A percentile compares a stretch with the other conserved stretches of the same genome.
Evolutionary conservation across 2,797 vertebrate genomes (phyloP).

Genomic region (Anisognathus igniventris): DNA sequence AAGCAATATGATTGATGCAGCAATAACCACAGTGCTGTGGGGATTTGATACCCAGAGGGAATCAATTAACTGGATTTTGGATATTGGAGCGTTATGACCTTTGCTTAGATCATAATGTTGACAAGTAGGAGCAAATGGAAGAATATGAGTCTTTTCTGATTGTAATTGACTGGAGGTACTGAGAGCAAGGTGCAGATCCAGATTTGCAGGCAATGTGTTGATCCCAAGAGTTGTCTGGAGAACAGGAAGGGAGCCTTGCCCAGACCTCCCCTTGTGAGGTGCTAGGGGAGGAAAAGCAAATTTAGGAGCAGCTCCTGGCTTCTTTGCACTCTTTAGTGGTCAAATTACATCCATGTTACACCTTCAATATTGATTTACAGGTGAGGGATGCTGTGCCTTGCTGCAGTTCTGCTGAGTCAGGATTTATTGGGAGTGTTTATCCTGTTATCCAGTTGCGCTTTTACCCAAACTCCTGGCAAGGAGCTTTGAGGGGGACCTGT

Average conservation of each 20-base stretch:
- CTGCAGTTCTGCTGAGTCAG: neutral
- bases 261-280: neutral
- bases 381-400: neutral
- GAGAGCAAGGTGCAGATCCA: slow-evolving; percentile 6
- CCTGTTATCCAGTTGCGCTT: neutral
- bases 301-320: neutral
- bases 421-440: slow-evolving; percentile 4
- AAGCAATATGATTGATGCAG: slow-evolving; percentile 61
- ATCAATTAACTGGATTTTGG: slow-evolving; percentile 61
- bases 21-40: slow-evolving; percentile 38
- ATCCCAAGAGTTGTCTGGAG: neutral
- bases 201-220: neutral
- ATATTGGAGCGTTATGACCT: slow-evolving; percentile 53
- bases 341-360: neutral
- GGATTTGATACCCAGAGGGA: slow-evolving; percentile 59
- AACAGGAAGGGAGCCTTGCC: neutral
- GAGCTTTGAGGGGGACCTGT: neutral
- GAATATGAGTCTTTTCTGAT: neutral
- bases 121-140: neutral
- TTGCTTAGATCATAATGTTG: slow-evolving; percentile 36
- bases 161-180: neutral
- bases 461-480: neutral
- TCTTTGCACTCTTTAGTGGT: neutral
- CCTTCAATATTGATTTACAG: neutral
- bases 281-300: neutral